These are phyloP conservation scores for Cyanoliseus patagonus DNA, from an alignment of 2,113 vertebrate species.

Conservation along the genomic window DNA sequence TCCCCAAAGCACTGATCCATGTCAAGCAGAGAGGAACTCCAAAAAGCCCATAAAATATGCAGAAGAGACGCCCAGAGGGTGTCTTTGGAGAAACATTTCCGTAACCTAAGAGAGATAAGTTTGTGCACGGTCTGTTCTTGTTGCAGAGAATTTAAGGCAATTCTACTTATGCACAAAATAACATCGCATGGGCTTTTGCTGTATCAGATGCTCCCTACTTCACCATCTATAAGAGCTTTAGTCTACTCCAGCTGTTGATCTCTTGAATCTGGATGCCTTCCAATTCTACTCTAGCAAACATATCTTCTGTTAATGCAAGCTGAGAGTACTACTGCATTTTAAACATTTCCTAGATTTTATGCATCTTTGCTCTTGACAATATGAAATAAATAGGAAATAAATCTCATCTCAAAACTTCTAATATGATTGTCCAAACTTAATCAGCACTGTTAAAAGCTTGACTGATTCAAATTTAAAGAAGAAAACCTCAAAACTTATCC, in stretches of 20 bases:
- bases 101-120: slow-evolving; percentile 80
- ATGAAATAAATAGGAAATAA: background rate
- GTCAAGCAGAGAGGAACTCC: slow-evolving; percentile 94
- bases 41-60: slow-evolving; percentile 96
- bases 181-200: background rate
- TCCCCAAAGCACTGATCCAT: slow-evolving; percentile 97
- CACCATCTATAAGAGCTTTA: background rate
- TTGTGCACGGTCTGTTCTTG: background rate
- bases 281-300: background rate
- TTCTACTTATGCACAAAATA: background rate
- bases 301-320: background rate
- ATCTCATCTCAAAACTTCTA: background rate
- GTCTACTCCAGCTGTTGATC: background rate
- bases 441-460: background rate
- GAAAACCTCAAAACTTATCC: background rate
- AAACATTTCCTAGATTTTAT: background rate
- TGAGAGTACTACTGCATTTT: background rate
- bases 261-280: background rate
- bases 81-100: slow-evolving; percentile 98
- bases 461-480: background rate
- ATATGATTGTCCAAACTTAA: background rate
- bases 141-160: background rate
- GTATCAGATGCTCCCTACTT: background rate
- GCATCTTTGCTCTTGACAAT: background rate
- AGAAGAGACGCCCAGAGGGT: slow-evolving; percentile 88